Evolutionary conservation across 2,888 invertebrate species (phyloP), one percentile per base, ranked within the genome.

Genomic region (Mamestra brassicae): DNA sequence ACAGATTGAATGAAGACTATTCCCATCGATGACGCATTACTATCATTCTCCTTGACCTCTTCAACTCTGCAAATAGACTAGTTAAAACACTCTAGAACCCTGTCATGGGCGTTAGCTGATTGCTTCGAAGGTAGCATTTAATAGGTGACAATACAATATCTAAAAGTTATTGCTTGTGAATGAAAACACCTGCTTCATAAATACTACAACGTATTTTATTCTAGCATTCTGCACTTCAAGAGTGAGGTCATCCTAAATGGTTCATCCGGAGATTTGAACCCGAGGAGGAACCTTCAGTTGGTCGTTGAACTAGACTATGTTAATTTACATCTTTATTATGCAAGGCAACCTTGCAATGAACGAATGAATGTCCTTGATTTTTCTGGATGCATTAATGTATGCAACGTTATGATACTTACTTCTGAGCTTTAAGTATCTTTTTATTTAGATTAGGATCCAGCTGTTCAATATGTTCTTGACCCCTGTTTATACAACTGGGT

Each of bases 201-300:
- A 76, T 61, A 47, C 45, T 54, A 61, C 45, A 38, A 13, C 11
- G 38, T 60, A 47, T 60, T 45, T n/a, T 58, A 11, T 64, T 74
- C 45, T 26, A 65, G 38, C 42, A 55, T 45, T 34, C 55, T 76
- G 76, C 61, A 62, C 55, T 57, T 61, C 42, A 42, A 45, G 54
- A 78, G 64, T 72, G 79, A 55, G 55, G 60, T 78, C 64, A 78
- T 61, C 50, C 26, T 61, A 50, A 78, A 73, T 50, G 17, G 50
- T 65, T 65, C 64, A 50, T 78, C 42, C 47, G 60, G 54, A 17
- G 60, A 60, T 78, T 61, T 78, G 78, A 78, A 64, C 78, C 65
- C 54, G 15, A 26, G 52, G 13, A 60, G 34, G 4, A 61, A 60
- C 47, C 64, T 71, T 72, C 77, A 50, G n/a, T 55, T 50, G 78